Percentiles rank a stretch among this genome's conserved stretches.
These are phyloP conservation scores for Strix occidentalis DNA, from an alignment of 2,797 vertebrate genomes.

Conservation along the genomic window DNA sequence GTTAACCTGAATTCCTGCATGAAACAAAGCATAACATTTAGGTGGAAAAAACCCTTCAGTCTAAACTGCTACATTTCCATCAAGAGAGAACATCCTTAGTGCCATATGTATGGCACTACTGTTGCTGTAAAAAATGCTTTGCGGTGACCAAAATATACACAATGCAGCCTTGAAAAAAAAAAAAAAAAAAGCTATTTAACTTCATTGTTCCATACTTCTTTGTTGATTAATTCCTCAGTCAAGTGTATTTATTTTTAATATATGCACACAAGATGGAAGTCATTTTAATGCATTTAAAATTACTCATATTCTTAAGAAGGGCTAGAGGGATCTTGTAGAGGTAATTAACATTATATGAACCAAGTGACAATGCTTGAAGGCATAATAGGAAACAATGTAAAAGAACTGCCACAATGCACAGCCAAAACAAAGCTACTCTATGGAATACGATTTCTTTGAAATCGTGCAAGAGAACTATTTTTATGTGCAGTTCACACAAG, in stretches of 20 bases:
- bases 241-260: constrained; percentile 39
- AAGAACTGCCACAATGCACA: background rate
- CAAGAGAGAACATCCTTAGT: background rate
- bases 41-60: background rate
- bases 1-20: background rate
- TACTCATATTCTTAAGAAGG: background rate
- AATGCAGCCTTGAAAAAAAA: background rate
- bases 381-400: background rate
- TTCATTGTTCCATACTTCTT: background rate
- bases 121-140: background rate
- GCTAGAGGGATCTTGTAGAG: background rate
- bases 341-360: constrained; percentile 16
- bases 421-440: background rate
- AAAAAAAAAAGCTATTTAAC: background rate
- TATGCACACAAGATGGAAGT: background rate
- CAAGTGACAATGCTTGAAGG: background rate
- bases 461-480: background rate
- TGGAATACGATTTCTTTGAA: background rate
- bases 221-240: constrained; percentile 14
- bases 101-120: background rate
- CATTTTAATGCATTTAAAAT: background rate
- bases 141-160: background rate
- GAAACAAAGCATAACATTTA: background rate
- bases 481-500: background rate
- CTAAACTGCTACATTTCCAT: background rate